Evolutionary conservation across 2,113 vertebrate genomes (phyloP), one percentile per base, ranked within the genome.

Genomic region (Forbesichthys agassizii): DNA sequence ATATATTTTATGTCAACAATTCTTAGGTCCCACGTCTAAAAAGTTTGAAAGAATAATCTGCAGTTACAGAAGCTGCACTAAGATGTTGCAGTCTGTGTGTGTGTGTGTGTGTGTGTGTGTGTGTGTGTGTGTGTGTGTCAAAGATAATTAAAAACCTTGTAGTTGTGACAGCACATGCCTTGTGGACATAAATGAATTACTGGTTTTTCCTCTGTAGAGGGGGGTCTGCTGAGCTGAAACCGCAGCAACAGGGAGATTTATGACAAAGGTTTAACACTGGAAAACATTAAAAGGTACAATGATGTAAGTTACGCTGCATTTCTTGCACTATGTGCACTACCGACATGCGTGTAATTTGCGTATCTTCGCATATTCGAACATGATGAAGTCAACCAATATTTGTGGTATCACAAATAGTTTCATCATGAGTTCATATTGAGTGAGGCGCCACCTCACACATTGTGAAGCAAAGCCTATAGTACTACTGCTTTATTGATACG

Each of bases 211-310:
- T 69, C 12, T 68, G 18, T 61, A 48, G 60, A 66, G 54, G 56
- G 56, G 69, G 66, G 0, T 49, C 11, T 42, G 42, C 51, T 46
- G 27, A 20, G 16, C 16, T 68, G 12, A 59, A 75, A 70, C 59
- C 74, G 42, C 54, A 49, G n/a, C 13, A 54, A 69, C 78, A 75
- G n/a, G 53, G 51, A 80, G 68, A 80, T 82, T 70, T 54, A 74
- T 66, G 67, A 60, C 62, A 33, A 73, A 70, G 16, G 14, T 20
- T 16, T 47, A 70, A 33, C 20, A 16, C 10, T 12, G 60, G 47
- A 42, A 42, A 42, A 42, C 4, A 42, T 8, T 42, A 42, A 6
- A n/a, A 71, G 49, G 47, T 49, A 61, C 52, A 65, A 57, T 64
- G 61, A 11, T 52, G 73, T 69, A 20, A 73, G 67, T 48, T n/a